phyloP scores from a whole-genome alignment of 2,797 vertebrate genomes.

The Melanotaenia boesemani region DNA sequence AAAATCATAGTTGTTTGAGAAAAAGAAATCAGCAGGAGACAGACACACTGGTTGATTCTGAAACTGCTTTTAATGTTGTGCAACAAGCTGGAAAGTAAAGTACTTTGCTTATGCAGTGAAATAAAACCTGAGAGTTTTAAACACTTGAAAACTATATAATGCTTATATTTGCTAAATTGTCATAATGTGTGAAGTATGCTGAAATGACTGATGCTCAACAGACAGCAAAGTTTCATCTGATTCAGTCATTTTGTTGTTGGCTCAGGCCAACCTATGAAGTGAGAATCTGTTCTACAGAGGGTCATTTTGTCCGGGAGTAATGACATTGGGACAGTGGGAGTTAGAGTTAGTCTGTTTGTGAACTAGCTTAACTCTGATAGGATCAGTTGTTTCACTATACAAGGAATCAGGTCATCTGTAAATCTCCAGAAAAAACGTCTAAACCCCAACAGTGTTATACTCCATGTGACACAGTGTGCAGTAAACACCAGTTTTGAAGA shows the following conservation, averaged over 20 bases:
- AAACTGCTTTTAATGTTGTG: slow-evolving; percentile 12
- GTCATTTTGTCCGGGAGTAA: neutral
- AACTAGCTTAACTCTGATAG: slow-evolving; percentile 43
- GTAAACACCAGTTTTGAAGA: too few relatives aligned
- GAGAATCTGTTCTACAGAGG: neutral
- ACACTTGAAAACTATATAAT: neutral
- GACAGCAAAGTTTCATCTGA: neutral
- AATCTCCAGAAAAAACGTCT: slow-evolving; percentile 9
- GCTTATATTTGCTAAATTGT: neutral
- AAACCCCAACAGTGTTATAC: neutral
- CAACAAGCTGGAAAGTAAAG: slow-evolving; percentile 20
- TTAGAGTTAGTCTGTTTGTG: slow-evolving; percentile 14
- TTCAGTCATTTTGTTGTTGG: neutral
- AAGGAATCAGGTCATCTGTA: slow-evolving; percentile 14
- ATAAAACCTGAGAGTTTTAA: neutral
- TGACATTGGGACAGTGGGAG: slow-evolving; percentile 26
- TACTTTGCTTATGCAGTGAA: neutral
- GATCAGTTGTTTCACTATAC: slow-evolving; percentile 31
- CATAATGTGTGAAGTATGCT: neutral
- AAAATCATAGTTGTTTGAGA: neutral
- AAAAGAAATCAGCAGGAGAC: too few relatives aligned
- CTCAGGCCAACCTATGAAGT: neutral
- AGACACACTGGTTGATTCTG: slow-evolving; percentile 7
- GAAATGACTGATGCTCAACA: neutral
- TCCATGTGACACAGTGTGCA: too few relatives aligned